Percentiles rank a stretch among this genome's conserved stretches.
Evolutionary conservation across 2,797 vertebrate species (phyloP).

Genomic region (Sciaenops ocellatus): DNA sequence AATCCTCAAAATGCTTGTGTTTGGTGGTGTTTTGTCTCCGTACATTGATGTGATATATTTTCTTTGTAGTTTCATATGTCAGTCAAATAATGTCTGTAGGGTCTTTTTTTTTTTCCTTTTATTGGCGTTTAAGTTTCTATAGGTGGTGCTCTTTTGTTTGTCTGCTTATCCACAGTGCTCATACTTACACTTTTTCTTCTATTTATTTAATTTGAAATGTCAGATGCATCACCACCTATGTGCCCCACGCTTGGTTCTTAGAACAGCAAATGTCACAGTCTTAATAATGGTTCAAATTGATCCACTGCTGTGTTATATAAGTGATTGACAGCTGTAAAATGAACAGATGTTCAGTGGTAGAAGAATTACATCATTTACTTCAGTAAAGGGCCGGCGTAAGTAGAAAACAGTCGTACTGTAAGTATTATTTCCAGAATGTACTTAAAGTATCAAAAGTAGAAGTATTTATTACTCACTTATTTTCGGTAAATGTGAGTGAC

Average conservation of each 20-base stretch:
- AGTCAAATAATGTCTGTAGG: conserved; percentile 3
- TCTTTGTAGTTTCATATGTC: conserved; percentile 38
- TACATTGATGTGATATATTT: conserved; percentile 12
- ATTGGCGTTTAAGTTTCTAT: background rate
- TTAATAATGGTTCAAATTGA: background rate
- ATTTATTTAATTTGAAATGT: conserved; percentile 17
- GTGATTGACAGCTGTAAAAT: conserved; percentile 4
- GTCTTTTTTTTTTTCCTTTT: background rate
- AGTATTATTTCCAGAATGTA: too few relatives aligned
- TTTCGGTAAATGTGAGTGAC: background rate
- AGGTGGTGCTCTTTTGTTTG: conserved; percentile 30
- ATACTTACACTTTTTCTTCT: too few relatives aligned
- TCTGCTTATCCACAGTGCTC: background rate
- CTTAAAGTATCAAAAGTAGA: background rate
- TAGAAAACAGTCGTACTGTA: background rate
- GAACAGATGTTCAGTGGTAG: background rate
- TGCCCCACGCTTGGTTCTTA: background rate
- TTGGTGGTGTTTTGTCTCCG: conserved; percentile 1
- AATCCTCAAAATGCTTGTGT: conserved; percentile 36
- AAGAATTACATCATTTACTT: background rate
- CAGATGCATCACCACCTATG: conserved; percentile 22
- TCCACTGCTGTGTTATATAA: background rate
- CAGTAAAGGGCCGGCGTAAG: background rate
- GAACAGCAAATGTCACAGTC: conserved; percentile 24
- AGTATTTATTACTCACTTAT: too few relatives aligned